A percentile compares a stretch with the other conserved stretches of the same genome.
Conservation (phyloP, 2,113 vertebrate genomes). For the Charadrius vociferus region DNA sequence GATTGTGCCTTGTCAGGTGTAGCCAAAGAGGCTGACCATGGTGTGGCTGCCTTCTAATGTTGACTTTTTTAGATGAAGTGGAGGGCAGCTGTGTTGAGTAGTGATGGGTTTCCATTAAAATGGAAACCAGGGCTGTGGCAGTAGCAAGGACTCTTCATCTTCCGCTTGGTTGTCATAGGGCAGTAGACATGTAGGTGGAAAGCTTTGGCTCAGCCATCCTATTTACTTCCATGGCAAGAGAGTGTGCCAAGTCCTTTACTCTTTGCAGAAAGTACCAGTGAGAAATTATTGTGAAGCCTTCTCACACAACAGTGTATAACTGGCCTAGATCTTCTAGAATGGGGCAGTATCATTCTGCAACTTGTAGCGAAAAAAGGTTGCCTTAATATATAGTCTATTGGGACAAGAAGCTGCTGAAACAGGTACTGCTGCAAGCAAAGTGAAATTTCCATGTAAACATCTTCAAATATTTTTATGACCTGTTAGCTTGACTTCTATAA, state of each 20-base stretch:
- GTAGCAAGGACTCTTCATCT: not conserved
- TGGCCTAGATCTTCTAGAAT: not conserved
- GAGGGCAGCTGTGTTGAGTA: not conserved
- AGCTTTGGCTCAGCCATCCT: not conserved
- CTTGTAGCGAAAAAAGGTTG: not conserved
- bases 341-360: not conserved
- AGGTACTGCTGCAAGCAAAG: slow-evolving; percentile 36
- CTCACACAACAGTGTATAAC: not conserved
- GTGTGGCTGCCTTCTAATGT: not conserved
- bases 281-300: not conserved
- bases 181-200: not conserved
- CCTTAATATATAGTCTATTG: not conserved
- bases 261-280: not conserved
- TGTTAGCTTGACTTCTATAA: slow-evolving; percentile 73
- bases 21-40: not conserved
- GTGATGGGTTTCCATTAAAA: not conserved
- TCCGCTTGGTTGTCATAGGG: not conserved
- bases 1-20: not conserved
- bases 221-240: not conserved
- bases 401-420: not conserved
- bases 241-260: not conserved
- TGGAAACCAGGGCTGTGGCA: not conserved
- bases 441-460: slow-evolving; percentile 54
- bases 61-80: not conserved
- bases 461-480: slow-evolving; percentile 72